phyloP scores from a whole-genome alignment of 2,113 vertebrate genomes.

The Python bivittatus region DNA sequence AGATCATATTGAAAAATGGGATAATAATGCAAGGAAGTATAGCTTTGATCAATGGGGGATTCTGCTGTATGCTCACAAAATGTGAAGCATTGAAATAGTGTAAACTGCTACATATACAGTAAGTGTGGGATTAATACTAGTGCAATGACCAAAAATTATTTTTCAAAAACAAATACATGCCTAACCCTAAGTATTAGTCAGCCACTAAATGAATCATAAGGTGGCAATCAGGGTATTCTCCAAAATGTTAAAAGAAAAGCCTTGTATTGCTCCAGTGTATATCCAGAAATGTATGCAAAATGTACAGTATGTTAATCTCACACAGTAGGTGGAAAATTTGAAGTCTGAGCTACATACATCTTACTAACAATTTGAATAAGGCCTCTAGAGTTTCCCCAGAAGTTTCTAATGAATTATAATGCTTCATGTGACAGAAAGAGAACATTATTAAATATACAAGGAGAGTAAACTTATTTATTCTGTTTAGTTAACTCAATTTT shows the following conservation, averaged over 20 bases:
- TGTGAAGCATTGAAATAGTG: not conserved
- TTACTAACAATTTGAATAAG: not conserved
- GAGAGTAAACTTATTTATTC: not conserved
- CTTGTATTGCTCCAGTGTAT: not conserved
- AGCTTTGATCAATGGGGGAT: not conserved
- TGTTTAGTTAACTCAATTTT: not conserved
- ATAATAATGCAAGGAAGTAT: not conserved
- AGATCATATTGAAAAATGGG: not conserved
- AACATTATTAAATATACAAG: not conserved
- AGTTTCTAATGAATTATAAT: not conserved
- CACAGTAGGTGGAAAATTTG: not conserved
- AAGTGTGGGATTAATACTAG: not conserved
- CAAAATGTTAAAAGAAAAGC: not conserved
- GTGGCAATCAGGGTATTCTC: not conserved
- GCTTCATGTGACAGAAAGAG: not conserved
- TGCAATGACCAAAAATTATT: not conserved
- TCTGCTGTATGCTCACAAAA: not conserved
- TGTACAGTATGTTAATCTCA: not conserved
- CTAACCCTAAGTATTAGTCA: not conserved
- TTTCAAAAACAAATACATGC: not conserved
- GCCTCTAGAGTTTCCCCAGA: not conserved
- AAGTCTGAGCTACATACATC: not conserved
- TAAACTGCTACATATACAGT: not conserved
- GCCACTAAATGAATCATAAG: not conserved
- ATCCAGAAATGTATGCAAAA: not conserved